Percentiles rank a stretch among this genome's conserved stretches.
phyloP scores from a whole-genome alignment of 2,113 vertebrate genomes.

The Chaetodon trifascialis region DNA sequence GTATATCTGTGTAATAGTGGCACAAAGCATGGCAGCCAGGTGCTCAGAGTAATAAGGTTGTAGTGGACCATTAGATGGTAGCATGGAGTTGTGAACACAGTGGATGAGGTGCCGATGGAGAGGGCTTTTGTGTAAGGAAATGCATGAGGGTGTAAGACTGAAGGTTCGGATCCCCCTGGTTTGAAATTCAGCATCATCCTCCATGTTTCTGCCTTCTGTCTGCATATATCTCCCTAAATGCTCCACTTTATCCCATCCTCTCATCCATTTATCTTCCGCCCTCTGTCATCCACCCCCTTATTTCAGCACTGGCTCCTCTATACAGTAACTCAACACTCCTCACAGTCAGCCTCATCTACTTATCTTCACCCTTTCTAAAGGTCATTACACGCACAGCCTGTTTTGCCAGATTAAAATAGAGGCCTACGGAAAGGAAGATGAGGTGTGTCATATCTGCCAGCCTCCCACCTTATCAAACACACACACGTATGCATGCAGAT shows the following conservation, averaged over 20 bases:
- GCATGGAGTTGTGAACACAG: neutral
- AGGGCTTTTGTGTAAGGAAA: neutral
- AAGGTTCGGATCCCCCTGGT: slow-evolving; percentile 18
- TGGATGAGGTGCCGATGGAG: neutral
- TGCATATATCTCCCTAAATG: slow-evolving; percentile 67
- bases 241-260: slow-evolving; percentile 68
- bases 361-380: slow-evolving; percentile 77
- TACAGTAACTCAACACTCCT: slow-evolving; percentile 68
- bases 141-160: neutral
- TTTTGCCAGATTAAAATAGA: slow-evolving; percentile 73
- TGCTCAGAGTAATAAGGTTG: slow-evolving; percentile 1
- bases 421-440: slow-evolving; percentile 59
- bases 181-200: slow-evolving; percentile 46
- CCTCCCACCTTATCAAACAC: slow-evolving; percentile 50
- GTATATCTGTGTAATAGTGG: neutral
- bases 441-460: slow-evolving; percentile 65
- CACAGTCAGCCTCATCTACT: slow-evolving; percentile 71
- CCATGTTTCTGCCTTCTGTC: slow-evolving; percentile 51
- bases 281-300: slow-evolving; percentile 61
- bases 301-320: slow-evolving; percentile 51
- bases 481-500: neutral
- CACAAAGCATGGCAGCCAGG: neutral
- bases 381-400: slow-evolving; percentile 73
- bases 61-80: neutral
- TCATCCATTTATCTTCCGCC: slow-evolving; percentile 75